Conservation (phyloP, 2,888 invertebrate genomes). For the Hofmannophila pseudospretella region DNA sequence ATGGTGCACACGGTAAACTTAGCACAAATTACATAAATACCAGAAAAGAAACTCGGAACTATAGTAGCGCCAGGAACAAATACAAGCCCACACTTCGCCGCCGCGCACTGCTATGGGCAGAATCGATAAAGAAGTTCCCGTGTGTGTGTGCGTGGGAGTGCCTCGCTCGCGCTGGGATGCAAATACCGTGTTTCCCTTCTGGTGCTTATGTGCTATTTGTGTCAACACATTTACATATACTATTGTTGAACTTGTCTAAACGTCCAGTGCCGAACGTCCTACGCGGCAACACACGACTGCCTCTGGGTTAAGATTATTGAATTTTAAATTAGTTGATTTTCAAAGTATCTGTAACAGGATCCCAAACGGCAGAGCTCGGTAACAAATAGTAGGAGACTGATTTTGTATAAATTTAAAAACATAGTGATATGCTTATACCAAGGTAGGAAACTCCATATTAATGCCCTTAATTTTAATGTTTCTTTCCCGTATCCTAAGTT, state of each 20-base stretch:
- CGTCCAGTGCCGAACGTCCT: conserved; percentile 63
- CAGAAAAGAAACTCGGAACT: too few relatives aligned
- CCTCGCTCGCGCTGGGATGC: too few relatives aligned
- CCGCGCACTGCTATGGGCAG: too few relatives aligned
- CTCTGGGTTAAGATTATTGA: conserved; percentile 35
- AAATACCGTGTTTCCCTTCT: too few relatives aligned
- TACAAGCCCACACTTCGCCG: too few relatives aligned
- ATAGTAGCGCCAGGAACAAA: too few relatives aligned
- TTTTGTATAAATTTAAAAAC: conserved; percentile 64
- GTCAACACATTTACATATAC: conserved; percentile 19
- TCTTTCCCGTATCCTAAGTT: conserved; percentile 29
- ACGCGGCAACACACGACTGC: conserved; percentile 45
- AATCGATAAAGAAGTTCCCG: too few relatives aligned
- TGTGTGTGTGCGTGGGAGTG: too few relatives aligned
- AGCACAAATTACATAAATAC: too few relatives aligned
- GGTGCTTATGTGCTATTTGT: too few relatives aligned
- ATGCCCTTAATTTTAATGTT: conserved; percentile 37
- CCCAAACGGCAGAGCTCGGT: conserved; percentile 48
- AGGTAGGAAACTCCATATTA: conserved; percentile 45
- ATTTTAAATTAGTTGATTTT: conserved; percentile 4
- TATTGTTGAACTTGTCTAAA: conserved; percentile 40
- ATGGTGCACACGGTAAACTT: conserved; percentile 30
- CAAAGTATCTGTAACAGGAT: conserved; percentile 29
- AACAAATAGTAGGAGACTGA: conserved; percentile 77
- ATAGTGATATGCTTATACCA: conserved; percentile 67